Conservation (phyloP, 2,113 vertebrate species). For the Centropus unirufus region DNA sequence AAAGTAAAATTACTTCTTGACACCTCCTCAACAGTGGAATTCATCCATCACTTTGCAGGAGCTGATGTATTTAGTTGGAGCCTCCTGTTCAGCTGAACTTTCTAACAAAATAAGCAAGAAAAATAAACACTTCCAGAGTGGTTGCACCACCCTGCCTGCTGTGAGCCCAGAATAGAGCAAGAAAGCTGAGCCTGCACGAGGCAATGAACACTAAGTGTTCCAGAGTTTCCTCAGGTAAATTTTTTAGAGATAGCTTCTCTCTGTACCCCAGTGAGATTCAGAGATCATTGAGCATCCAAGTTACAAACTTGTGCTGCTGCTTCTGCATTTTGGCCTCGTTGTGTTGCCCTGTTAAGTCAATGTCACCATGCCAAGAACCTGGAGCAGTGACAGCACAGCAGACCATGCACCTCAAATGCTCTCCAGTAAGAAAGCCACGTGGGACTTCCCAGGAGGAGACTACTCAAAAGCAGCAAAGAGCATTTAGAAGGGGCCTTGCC, state of each 20-base stretch:
- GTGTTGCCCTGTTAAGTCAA: neutral
- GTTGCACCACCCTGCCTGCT: conserved; percentile 11
- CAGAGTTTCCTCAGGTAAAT: neutral
- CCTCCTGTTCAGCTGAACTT: conserved; percentile 11
- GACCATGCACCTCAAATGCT: neutral
- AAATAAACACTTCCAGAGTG: neutral
- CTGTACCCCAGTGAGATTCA: neutral
- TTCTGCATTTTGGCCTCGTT: neutral
- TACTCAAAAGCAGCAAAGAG: neutral
- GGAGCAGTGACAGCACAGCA: neutral
- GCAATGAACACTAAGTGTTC: conserved; percentile 9
- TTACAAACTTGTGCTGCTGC: neutral
- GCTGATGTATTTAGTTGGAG: neutral
- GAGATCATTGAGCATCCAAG: neutral
- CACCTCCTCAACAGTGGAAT: neutral
- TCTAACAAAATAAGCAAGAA: conserved; percentile 28
- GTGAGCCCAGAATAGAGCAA: conserved; percentile 7
- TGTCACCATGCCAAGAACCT: neutral
- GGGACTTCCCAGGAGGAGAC: neutral
- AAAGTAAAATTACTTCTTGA: conserved; percentile 2
- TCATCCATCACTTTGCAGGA: neutral
- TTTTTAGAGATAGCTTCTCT: neutral
- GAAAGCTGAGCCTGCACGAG: neutral
- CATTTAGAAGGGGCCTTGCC: neutral
- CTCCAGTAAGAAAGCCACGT: neutral